Evolutionary conservation across 2,113 vertebrate genomes (phyloP).

Genomic region (Hippocampus mohnikei): DNA sequence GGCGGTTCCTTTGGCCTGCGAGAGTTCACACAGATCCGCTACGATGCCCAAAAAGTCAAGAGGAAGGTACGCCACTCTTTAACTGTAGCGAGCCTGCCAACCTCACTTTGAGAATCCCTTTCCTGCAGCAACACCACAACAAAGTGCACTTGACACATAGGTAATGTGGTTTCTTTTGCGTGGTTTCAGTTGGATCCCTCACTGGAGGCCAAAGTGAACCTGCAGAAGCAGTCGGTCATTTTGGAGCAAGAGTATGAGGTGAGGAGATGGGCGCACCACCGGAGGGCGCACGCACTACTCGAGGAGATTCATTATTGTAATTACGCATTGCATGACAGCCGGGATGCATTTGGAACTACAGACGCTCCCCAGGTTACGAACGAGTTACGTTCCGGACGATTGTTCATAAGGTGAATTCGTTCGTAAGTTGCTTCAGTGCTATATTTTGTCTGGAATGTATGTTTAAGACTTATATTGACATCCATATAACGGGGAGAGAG

Average conservation of each 20-base stretch:
- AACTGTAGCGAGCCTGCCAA: too few species aligned
- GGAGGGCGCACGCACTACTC: too few species aligned
- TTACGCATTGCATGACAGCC: too few species aligned
- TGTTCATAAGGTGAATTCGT: too few species aligned
- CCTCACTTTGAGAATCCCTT: too few species aligned
- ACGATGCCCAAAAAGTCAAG: constrained; percentile 80
- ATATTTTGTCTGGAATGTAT: too few species aligned
- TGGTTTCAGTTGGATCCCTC: constrained; percentile 58
- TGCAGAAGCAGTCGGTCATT: constrained; percentile 43
- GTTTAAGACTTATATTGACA: too few species aligned
- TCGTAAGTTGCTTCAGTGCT: too few species aligned
- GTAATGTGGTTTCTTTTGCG: not conserved
- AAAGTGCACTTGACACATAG: not conserved
- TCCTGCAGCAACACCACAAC: not conserved
- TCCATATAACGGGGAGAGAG: too few species aligned
- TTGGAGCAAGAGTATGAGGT: constrained; percentile 91
- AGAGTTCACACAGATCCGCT: constrained; percentile 92
- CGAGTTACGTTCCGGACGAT: too few species aligned
- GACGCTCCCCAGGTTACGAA: too few species aligned
- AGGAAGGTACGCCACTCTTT: constrained; percentile 72
- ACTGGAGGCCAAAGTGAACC: constrained; percentile 52
- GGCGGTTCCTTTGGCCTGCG: constrained; percentile 92
- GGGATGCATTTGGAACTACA: not conserved
- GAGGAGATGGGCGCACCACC: not conserved
- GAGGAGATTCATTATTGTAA: too few species aligned